Conservation (phyloP, 2,888 invertebrate genomes). For the Ophion ellenae region DNA sequence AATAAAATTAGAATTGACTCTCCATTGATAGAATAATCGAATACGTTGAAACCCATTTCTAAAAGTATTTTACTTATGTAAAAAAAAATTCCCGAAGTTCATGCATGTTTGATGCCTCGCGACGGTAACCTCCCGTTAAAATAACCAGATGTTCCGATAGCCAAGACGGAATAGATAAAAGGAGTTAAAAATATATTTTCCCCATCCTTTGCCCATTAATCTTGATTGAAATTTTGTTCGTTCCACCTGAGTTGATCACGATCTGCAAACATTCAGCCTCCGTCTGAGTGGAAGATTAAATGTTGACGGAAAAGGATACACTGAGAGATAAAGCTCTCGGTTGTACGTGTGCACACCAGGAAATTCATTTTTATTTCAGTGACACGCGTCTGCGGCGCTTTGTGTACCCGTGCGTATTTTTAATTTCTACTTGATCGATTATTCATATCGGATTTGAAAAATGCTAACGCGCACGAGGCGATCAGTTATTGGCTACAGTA, state of each 20-base stretch:
- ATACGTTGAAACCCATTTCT: no score
- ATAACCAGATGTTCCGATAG: background rate
- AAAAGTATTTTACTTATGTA: no score
- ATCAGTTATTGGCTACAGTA: background rate
- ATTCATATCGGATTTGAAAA: background rate
- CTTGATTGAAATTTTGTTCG: constrained; percentile 5
- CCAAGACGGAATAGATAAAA: no score
- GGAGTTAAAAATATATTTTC: background rate
- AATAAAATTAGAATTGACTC: no score
- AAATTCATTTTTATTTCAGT: background rate
- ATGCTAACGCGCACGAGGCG: background rate
- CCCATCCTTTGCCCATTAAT: background rate
- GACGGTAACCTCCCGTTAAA: no score
- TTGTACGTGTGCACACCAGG: background rate
- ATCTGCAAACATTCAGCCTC: background rate
- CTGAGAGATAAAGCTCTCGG: background rate
- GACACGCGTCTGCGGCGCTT: background rate
- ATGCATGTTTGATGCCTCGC: no score
- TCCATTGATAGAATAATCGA: no score
- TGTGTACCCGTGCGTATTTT: background rate
- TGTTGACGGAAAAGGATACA: background rate
- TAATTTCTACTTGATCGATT: background rate
- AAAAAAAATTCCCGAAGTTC: no score
- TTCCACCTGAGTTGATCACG: constrained; percentile 1
- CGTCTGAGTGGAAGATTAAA: background rate